Evolutionary conservation across 2,797 vertebrate species (phyloP), one percentile per base, ranked within the genome.

Genomic region (Lagodon rhomboides): DNA sequence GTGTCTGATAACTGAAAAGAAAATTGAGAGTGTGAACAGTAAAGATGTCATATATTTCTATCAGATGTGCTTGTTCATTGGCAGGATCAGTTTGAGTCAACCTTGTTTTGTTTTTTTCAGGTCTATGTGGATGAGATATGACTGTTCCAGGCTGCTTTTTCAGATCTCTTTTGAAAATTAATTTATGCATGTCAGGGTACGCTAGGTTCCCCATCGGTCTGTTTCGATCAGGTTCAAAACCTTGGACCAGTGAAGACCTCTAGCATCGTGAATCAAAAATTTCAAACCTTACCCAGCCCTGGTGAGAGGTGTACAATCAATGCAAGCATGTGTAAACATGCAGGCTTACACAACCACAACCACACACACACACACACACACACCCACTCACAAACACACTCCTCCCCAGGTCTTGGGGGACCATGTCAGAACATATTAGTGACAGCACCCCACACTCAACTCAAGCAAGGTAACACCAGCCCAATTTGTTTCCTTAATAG

Each of bases 401-500:
- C 71, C 76, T 76, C 62, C 67, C 71, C 71, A 81, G 85, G 92
- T 92, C 92, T 91, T 86, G 69, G 82, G 92, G 87, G 83, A 91
- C 84, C 91, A 90, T 92, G 91, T 94, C 91, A 92, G 77, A 90
- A 91, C 85, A 92, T 89, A 93, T 93, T 90, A 94, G 90, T 85
- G 90, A 92, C 92, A 91, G 88, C 84, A 90, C 89, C 84, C 86
- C 89, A 91, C 89, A 88, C 86, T 89, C 90, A 86, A 84, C 83
- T 80, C 82, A 84, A 86, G 80, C 81, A 61, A 80, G 78, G 92
- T 79, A 91, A 93, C 85, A 20, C 81, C 85, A 85, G 89, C 79
- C 89, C 92, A 93, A 94, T 94, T 93, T 94, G 91, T 92, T 93
- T 91, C 77, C 86, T 85, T 95, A 94, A 95, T 95, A 95, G 93